phyloP scores from a whole-genome alignment of 2,888 invertebrate species.

The Chirona hameri region DNA sequence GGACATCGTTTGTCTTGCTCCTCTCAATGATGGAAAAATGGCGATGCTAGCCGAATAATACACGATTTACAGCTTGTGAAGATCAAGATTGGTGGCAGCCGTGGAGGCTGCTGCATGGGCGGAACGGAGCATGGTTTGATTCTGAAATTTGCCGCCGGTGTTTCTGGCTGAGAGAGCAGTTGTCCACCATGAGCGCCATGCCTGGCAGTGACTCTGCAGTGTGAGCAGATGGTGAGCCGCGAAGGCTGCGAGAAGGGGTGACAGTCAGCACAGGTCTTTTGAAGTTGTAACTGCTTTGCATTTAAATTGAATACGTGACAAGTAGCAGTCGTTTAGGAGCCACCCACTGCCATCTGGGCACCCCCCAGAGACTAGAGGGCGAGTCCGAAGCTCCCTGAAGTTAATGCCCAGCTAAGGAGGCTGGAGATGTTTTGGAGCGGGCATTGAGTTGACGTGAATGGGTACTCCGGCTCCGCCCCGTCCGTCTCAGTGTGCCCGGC shows the following conservation, averaged over 20 bases:
- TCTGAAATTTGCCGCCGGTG: too few relatives aligned
- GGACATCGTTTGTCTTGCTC: too few relatives aligned
- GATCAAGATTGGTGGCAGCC: too few relatives aligned
- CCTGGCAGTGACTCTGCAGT: too few relatives aligned
- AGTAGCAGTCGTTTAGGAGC: not conserved
- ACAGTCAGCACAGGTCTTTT: not conserved
- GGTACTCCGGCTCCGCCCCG: not conserved
- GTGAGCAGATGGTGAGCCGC: not conserved
- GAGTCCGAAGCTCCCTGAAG: not conserved
- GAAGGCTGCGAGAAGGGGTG: not conserved
- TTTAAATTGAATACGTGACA: slow-evolving; percentile 8
- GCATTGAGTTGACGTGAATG: not conserved
- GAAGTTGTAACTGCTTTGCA: not conserved
- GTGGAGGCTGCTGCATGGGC: too few relatives aligned
- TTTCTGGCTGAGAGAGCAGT: too few relatives aligned
- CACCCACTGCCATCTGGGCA: not conserved
- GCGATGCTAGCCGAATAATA: too few relatives aligned
- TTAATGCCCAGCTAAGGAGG: not conserved
- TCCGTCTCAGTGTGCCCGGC: not conserved
- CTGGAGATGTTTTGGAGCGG: not conserved
- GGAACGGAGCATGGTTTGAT: too few relatives aligned
- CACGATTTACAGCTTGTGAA: too few relatives aligned
- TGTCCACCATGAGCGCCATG: too few relatives aligned
- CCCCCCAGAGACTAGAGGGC: not conserved
- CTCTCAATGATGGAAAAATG: too few relatives aligned